Conservation (phyloP, 2,888 invertebrate species). For the Homarus gammarus region DNA sequence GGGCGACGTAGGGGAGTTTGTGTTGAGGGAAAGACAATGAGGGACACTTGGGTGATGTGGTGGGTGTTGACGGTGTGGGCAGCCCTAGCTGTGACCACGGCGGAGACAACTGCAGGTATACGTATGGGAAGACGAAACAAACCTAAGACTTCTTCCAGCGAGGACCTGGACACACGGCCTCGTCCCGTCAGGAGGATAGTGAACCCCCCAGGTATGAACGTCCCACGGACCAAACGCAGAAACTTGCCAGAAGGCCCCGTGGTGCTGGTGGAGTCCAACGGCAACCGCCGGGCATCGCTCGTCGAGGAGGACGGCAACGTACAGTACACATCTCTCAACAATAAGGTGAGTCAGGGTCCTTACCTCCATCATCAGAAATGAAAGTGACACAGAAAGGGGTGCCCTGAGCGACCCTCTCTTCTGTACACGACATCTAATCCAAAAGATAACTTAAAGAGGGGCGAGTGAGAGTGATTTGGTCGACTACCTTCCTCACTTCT, state of each 20-base stretch:
- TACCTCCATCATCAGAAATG: not conserved
- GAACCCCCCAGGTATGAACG: not conserved
- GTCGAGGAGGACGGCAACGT: constrained; percentile 20
- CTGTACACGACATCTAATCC: too few species aligned
- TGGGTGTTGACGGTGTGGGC: not conserved
- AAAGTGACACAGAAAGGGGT: too few species aligned
- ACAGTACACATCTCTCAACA: constrained; percentile 21
- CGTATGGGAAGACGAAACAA: not conserved
- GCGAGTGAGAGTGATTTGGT: too few species aligned
- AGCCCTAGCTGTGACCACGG: not conserved
- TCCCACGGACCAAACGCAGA: not conserved
- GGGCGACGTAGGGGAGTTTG: not conserved
- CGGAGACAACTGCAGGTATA: not conserved
- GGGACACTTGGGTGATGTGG: not conserved
- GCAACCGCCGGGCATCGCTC: constrained; percentile 18
- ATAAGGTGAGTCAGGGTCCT: constrained; percentile 15
- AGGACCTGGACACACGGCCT: not conserved
- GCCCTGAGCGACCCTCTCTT: too few species aligned
- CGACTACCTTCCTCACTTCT: too few species aligned
- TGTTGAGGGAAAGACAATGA: not conserved
- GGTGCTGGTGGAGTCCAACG: constrained; percentile 24
- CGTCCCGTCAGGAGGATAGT: not conserved
- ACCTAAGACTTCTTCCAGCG: not conserved
- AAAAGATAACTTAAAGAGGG: too few species aligned
- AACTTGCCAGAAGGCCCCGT: not conserved